Percentiles rank a stretch among this genome's conserved stretches.
Evolutionary conservation across 2,113 vertebrate species (phyloP).

Genomic region (Seriola dumerili): DNA sequence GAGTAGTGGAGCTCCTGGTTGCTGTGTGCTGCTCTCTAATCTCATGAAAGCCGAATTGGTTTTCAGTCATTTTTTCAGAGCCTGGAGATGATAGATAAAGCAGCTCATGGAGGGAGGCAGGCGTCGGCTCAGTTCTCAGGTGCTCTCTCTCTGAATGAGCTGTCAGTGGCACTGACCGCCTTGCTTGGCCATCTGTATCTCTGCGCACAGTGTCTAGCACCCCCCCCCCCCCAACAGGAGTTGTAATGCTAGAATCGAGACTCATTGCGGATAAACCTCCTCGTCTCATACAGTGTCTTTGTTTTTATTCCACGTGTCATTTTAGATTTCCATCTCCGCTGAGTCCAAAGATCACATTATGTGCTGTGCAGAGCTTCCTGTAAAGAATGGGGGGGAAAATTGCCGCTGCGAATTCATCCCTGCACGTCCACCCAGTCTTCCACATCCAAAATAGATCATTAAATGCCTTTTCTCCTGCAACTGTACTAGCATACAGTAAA

Average conservation of each 20-base stretch:
- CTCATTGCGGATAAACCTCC: conserved; percentile 17
- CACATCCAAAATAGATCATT: neutral
- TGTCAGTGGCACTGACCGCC: conserved; percentile 27
- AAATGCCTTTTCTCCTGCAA: neutral
- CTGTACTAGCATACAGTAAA: neutral
- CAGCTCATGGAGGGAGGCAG: conserved; percentile 52
- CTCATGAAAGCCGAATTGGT: conserved; percentile 55
- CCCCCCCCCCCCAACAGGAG: neutral
- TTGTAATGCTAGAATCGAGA: conserved; percentile 11
- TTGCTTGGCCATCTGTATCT: conserved; percentile 2
- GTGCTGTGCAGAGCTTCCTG: neutral
- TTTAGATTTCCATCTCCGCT: conserved; percentile 7
- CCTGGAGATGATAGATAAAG: conserved; percentile 65
- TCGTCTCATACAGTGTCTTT: neutral
- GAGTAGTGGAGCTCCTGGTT: neutral
- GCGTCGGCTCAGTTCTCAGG: conserved; percentile 52
- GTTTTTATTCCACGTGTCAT: conserved; percentile 31
- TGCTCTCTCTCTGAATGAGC: conserved; percentile 53
- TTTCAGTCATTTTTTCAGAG: conserved; percentile 51
- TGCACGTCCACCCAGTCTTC: neutral
- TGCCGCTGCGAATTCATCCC: neutral
- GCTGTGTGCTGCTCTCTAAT: conserved; percentile 46
- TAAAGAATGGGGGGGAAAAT: neutral
- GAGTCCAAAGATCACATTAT: conserved; percentile 3
- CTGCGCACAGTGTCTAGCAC: conserved; percentile 8